Percentiles rank a stretch among this genome's conserved stretches.
Conservation (phyloP, 2,113 vertebrate genomes). For the Rana temporaria region DNA sequence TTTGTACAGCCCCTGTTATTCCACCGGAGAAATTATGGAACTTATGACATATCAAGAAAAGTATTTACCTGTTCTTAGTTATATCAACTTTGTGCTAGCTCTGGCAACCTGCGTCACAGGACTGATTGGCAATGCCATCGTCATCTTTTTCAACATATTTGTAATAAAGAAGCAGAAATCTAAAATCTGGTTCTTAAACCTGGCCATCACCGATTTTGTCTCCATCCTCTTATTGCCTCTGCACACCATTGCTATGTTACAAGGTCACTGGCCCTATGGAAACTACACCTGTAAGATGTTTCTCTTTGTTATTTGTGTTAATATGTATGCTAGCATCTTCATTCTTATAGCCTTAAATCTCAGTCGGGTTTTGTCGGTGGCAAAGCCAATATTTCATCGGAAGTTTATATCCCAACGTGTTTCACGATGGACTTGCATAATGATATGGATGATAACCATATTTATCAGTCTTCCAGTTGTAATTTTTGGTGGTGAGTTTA, state of each 20-base stretch:
- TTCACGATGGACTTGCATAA: neutral
- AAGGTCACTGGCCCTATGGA: conserved; percentile 20
- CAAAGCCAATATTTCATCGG: conserved; percentile 16
- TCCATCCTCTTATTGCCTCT: conserved; percentile 22
- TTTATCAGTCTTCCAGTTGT: neutral
- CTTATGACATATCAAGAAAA: neutral
- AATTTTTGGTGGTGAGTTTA: neutral
- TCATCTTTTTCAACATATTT: conserved; percentile 9
- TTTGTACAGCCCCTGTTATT: neutral
- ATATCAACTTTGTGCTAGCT: neutral
- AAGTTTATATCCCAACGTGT: neutral
- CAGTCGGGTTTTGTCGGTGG: conserved; percentile 14
- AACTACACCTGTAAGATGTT: neutral
- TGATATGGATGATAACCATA: neutral
- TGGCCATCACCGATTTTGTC: conserved; percentile 26
- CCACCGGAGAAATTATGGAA: neutral
- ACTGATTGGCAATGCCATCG: conserved; percentile 23
- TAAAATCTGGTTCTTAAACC: conserved; percentile 38
- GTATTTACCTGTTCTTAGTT: neutral
- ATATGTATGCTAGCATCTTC: conserved; percentile 29
- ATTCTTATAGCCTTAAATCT: conserved; percentile 34
- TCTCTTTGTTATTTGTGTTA: neutral
- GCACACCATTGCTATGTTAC: neutral
- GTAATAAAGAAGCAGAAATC: conserved; percentile 33
- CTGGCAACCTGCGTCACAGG: conserved; percentile 4